These are phyloP conservation scores for Cyclina sinensis DNA, from an alignment of 1,140 invertebrate species.

Conservation along the genomic window DNA sequence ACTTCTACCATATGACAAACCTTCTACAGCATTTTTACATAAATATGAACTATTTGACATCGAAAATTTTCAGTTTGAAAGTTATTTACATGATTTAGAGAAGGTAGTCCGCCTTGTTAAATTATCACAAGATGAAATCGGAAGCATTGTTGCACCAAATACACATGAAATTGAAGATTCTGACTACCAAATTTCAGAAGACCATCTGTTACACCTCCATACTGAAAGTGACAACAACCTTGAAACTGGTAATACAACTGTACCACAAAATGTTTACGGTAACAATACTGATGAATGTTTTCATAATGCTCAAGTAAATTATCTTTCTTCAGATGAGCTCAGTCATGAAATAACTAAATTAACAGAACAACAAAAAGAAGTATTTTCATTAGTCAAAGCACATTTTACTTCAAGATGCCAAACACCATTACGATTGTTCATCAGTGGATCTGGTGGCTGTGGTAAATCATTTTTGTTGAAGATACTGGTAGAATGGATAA, in stretches of 20 bases:
- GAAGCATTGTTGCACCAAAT: background rate
- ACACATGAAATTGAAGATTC: background rate
- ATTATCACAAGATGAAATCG: background rate
- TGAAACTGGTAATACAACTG: background rate
- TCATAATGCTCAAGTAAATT: background rate
- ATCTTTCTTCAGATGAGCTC: background rate
- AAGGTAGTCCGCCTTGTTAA: background rate
- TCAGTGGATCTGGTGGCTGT: slow-evolving; percentile 17
- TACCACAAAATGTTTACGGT: background rate
- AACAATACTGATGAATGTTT: background rate
- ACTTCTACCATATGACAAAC: background rate
- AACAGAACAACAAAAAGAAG: background rate
- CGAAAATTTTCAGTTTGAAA: background rate
- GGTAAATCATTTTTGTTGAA: slow-evolving; percentile 32
- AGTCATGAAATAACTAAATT: background rate
- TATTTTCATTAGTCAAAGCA: background rate
- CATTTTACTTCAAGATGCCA: background rate
- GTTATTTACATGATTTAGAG: background rate
- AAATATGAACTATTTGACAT: background rate
- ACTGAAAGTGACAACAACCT: background rate
- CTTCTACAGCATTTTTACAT: background rate
- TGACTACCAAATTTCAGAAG: background rate
- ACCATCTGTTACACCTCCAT: background rate
- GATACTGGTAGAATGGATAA: background rate
- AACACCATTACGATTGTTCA: background rate